Evolutionary conservation across 2,888 invertebrate genomes (phyloP).

Genomic region (Alviniconcha strummeri): DNA sequence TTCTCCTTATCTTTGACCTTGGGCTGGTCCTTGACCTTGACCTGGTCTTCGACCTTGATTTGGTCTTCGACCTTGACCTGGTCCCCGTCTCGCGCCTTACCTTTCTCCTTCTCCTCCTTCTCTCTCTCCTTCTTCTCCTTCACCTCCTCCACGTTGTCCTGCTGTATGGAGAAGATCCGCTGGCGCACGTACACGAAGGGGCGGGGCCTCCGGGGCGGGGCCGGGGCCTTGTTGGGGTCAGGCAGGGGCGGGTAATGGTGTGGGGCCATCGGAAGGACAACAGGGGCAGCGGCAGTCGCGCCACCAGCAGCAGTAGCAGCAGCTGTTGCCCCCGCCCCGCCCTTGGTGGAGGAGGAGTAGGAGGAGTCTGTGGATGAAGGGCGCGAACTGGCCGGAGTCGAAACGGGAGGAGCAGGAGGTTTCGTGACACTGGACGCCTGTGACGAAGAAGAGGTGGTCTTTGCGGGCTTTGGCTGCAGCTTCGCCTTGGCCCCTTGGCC

Average conservation of each 20-base stretch:
- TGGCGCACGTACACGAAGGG: conserved; percentile 65
- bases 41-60: conserved; percentile 18
- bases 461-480: not conserved
- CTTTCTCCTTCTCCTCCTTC: conserved; percentile 35
- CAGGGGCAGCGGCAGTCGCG: not conserved
- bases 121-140: conserved; percentile 38
- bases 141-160: conserved; percentile 52
- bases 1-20: not conserved
- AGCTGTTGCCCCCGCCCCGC: not conserved
- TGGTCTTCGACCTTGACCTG: conserved; percentile 46
- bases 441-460: not conserved
- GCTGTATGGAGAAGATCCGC: conserved; percentile 63
- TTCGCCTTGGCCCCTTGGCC: not conserved
- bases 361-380: not conserved
- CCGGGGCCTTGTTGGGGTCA: conserved; percentile 37
- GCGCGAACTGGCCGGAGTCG: conserved; percentile 8
- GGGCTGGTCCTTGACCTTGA: not conserved
- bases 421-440: not conserved
- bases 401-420: conserved; percentile 18
- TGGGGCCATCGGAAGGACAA: conserved; percentile 28
- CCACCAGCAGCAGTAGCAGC: not conserved
- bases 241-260: conserved; percentile 41
- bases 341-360: not conserved
- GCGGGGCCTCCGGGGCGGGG: conserved; percentile 52
- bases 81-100: conserved; percentile 23